Evolutionary conservation across 1,140 invertebrate genomes (phyloP).

Genomic region (Scaptomyza graminum): DNA sequence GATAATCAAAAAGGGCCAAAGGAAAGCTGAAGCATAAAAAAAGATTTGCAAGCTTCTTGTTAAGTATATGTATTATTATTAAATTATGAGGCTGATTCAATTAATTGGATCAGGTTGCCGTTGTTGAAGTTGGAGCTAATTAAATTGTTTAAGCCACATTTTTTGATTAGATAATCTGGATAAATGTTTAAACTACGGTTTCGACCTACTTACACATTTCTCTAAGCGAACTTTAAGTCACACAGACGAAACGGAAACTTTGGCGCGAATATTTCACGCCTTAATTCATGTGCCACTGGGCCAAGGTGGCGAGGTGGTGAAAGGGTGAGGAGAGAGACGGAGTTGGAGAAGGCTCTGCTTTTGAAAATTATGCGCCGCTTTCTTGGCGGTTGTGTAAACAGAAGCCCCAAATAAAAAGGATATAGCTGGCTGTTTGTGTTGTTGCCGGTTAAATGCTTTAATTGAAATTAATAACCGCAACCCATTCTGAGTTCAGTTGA

Average conservation of each 20-base stretch:
- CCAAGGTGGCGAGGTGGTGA: background rate
- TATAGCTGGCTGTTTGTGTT: constrained; percentile 65
- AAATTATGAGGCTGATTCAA: background rate
- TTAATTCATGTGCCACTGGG: constrained; percentile 64
- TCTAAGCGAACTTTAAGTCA: constrained; percentile 23
- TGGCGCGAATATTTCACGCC: constrained; percentile 64
- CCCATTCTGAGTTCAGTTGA: constrained; percentile 21
- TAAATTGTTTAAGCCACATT: constrained; percentile 18
- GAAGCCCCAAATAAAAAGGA: constrained; percentile 49
- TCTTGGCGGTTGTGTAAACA: constrained; percentile 61
- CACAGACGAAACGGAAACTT: constrained; percentile 13
- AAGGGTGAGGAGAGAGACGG: background rate
- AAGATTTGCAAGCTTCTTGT: no score
- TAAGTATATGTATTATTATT: no score
- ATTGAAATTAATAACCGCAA: constrained; percentile 83
- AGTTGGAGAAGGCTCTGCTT: background rate
- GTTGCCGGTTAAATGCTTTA: constrained; percentile 81
- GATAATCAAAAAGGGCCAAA: constrained; percentile 16
- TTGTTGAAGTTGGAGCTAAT: constrained; percentile 1
- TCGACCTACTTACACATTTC: background rate
- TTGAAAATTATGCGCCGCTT: constrained; percentile 49
- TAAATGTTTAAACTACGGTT: background rate
- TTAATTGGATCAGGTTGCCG: constrained; percentile 8
- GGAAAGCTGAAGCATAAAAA: no score
- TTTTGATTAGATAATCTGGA: constrained; percentile 9